phyloP scores from a whole-genome alignment of 2,797 vertebrate genomes.

The Holocentrus rufus region DNA sequence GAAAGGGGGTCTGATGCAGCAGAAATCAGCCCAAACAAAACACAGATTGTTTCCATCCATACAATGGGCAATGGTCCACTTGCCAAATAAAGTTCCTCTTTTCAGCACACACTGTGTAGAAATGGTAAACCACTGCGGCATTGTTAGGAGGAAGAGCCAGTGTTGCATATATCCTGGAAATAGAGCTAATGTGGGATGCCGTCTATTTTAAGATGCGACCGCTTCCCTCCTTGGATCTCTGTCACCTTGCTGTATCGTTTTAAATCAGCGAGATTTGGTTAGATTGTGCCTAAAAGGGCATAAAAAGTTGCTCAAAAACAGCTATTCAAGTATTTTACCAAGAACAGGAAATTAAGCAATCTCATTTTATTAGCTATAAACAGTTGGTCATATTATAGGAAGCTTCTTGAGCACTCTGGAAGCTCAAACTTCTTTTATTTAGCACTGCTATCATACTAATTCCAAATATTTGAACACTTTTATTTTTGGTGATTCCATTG shows the following conservation, averaged over 20 bases:
- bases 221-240: conserved; percentile 2
- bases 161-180: conserved; percentile 33
- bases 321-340: not conserved
- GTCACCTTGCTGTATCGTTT: conserved; percentile 25
- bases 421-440: too few species aligned
- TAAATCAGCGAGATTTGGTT: conserved; percentile 1
- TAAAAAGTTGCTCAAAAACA: not conserved
- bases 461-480: too few species aligned
- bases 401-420: too few species aligned
- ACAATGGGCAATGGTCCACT: conserved; percentile 60
- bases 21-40: conserved; percentile 57
- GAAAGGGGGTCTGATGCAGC: conserved; percentile 45
- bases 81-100: conserved; percentile 43
- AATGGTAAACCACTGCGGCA: conserved; percentile 31
- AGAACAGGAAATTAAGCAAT: not conserved
- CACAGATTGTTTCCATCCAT: conserved; percentile 77
- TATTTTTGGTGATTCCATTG: not conserved
- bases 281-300: conserved; percentile 1
- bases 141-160: conserved; percentile 35
- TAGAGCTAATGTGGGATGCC: conserved; percentile 14
- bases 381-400: too few species aligned
- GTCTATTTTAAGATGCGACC: conserved; percentile 24
- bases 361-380: too few species aligned
- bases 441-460: too few species aligned
- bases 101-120: conserved; percentile 41